Conservation (phyloP, 1,140 invertebrate genomes). For the Chironomus tepperi region DNA sequence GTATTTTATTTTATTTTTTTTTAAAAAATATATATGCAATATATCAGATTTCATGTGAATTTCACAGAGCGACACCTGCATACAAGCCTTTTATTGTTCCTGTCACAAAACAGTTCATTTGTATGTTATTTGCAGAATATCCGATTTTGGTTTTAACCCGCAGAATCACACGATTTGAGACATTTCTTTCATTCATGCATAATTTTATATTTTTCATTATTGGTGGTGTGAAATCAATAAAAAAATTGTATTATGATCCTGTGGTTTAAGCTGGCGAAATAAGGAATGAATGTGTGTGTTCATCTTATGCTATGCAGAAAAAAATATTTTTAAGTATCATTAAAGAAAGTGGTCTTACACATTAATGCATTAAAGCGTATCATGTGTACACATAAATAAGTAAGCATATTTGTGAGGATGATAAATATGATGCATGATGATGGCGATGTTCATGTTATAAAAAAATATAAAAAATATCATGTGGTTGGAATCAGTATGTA, state of each 20-base stretch:
- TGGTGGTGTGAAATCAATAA: slow-evolving; percentile 2
- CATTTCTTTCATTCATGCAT: neutral
- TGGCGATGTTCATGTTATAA: slow-evolving; percentile 8
- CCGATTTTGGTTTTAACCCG: slow-evolving; percentile 10
- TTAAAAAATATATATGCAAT: neutral
- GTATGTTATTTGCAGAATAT: neutral
- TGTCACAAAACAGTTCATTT: neutral
- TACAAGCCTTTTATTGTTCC: neutral
- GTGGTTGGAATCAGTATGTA: neutral
- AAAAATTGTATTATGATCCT: slow-evolving; percentile 1
- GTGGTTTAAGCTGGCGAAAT: neutral
- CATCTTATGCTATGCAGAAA: neutral
- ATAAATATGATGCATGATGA: neutral
- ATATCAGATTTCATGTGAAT: slow-evolving; percentile 20
- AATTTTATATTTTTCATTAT: neutral
- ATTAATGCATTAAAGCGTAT: neutral
- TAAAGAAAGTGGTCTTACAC: neutral
- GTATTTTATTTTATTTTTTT: no score
- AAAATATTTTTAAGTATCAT: neutral
- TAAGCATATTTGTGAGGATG: neutral
- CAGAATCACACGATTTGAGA: slow-evolving; percentile 5
- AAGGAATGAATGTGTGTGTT: neutral
- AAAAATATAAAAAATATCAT: neutral
- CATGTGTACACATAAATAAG: no score
- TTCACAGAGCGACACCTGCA: slow-evolving; percentile 16